Evolutionary conservation across 2,797 vertebrate genomes (phyloP).

Genomic region (Sarcophilus harrisii): DNA sequence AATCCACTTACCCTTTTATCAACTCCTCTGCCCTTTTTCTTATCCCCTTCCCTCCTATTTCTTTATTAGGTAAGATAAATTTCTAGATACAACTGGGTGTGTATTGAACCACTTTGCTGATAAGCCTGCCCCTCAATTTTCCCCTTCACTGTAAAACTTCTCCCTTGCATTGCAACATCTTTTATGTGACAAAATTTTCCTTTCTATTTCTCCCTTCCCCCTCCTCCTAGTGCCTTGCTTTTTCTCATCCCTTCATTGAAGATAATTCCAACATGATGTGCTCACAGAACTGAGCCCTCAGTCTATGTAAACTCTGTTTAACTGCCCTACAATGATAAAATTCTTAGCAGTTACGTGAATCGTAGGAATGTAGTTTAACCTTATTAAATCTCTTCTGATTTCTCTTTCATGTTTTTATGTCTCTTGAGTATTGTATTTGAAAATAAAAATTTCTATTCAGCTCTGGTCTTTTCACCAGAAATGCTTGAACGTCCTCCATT

Average conservation of each 20-base stretch:
- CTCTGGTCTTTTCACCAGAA: not conserved
- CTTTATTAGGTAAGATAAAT: not conserved
- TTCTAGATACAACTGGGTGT: not conserved
- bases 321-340: not conserved
- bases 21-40: no score
- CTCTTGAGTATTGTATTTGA: not conserved
- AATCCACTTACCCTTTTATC: not conserved
- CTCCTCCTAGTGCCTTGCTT: not conserved
- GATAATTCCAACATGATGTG: not conserved
- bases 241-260: not conserved
- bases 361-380: not conserved
- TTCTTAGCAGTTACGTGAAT: not conserved
- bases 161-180: not conserved
- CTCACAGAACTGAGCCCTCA: not conserved
- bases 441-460: not conserved
- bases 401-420: not conserved
- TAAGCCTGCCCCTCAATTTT: not conserved
- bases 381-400: not conserved
- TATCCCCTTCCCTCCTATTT: not conserved
- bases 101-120: not conserved
- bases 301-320: not conserved
- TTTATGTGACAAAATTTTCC: not conserved
- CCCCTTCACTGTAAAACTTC: no score
- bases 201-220: not conserved
- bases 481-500: not conserved